Conservation (phyloP, 2,113 vertebrate genomes). For the Labeo catla region DNA sequence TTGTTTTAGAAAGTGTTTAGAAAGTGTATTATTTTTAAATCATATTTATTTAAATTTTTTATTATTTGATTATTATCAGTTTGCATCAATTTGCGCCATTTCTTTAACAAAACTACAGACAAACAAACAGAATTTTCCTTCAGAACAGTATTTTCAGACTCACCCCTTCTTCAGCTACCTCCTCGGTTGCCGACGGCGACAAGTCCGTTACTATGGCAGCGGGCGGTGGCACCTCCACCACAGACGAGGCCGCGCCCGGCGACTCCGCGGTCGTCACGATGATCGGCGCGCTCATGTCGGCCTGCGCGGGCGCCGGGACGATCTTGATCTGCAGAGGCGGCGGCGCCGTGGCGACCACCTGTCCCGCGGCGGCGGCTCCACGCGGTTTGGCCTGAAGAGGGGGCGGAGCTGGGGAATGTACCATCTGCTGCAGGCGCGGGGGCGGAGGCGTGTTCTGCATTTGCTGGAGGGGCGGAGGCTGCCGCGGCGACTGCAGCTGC, state of each 20-base stretch:
- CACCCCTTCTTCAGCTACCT: constrained; percentile 73
- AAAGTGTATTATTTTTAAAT: no score
- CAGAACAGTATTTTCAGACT: not conserved
- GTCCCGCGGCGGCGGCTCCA: constrained; percentile 58
- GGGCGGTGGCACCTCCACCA: constrained; percentile 69
- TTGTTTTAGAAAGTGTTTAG: no score
- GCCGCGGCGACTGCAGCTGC: constrained; percentile 78
- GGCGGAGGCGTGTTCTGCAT: constrained; percentile 80
- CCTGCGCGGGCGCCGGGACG: constrained; percentile 74
- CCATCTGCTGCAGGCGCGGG: constrained; percentile 78
- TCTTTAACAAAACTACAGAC: no score
- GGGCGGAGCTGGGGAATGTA: constrained; percentile 72
- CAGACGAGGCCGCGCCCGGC: constrained; percentile 37
- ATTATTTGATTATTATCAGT: not conserved
- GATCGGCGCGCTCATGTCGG: constrained; percentile 59
- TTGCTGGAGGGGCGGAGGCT: constrained; percentile 85
- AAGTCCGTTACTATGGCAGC: constrained; percentile 45
- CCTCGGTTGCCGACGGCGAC: constrained; percentile 60
- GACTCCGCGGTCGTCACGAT: constrained; percentile 62
- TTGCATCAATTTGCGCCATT: no score
- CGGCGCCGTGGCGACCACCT: constrained; percentile 64
- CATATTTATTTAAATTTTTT: no score
- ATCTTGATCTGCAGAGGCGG: constrained; percentile 88
- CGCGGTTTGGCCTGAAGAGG: constrained; percentile 79
- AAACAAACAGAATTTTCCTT: not conserved